Conservation (phyloP, 2,888 invertebrate species). For the Cantharis flavilabris region DNA sequence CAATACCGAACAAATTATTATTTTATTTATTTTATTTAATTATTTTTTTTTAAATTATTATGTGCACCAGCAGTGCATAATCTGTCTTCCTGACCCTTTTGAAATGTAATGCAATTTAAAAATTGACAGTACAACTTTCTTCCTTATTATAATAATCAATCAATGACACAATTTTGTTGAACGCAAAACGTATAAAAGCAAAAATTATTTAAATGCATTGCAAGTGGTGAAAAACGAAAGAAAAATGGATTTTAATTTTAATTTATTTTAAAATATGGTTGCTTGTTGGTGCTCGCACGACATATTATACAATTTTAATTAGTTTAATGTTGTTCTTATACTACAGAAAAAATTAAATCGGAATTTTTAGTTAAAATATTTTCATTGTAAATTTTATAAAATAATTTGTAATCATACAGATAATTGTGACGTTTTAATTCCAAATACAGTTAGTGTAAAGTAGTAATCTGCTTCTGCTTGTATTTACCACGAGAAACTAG, state of each 20-base stretch:
- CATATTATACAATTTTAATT: not conserved
- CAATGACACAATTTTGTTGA: not conserved
- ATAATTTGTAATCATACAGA: not conserved
- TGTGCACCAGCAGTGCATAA: not conserved
- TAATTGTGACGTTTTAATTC: not conserved
- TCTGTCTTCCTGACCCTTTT: not conserved
- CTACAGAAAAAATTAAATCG: no score
- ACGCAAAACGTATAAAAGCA: not conserved
- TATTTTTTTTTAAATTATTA: no score
- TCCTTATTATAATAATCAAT: not conserved
- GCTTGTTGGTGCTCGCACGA: not conserved
- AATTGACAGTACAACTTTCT: not conserved
- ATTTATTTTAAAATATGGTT: not conserved
- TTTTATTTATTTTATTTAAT: no score
- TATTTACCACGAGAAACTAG: conserved; percentile 42
- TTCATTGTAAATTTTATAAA: not conserved
- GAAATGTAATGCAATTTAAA: not conserved
- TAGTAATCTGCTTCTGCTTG: conserved; percentile 29
- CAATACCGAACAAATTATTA: not conserved
- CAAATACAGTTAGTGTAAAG: not conserved
- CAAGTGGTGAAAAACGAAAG: not conserved
- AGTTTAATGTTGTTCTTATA: not conserved
- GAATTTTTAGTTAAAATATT: no score
- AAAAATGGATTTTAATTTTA: not conserved
- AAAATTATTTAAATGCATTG: not conserved